These are phyloP conservation scores for Oryzias woworae DNA, from an alignment of 2,113 vertebrate genomes.

Conservation along the genomic window DNA sequence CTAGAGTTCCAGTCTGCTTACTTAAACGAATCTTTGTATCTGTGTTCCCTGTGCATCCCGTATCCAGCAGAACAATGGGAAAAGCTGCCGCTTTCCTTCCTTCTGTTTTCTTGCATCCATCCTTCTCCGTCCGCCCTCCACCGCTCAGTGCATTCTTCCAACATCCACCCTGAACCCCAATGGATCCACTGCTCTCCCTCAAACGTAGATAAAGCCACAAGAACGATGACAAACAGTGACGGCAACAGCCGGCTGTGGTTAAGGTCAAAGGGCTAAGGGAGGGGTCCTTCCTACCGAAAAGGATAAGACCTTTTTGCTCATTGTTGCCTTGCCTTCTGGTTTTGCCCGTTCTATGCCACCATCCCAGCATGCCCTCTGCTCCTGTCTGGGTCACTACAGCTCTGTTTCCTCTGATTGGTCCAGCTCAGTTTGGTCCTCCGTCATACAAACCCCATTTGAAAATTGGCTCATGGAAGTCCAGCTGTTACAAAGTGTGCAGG, in stretches of 20 bases:
- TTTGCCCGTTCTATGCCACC: conserved; percentile 41
- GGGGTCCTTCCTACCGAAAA: conserved; percentile 62
- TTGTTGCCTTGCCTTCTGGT: conserved; percentile 75
- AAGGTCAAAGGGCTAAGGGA: conserved; percentile 77
- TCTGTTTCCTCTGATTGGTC: not conserved
- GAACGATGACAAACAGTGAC: conserved; percentile 43
- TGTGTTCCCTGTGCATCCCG: too few relatives aligned
- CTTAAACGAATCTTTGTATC: too few relatives aligned
- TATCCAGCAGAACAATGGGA: conserved; percentile 20
- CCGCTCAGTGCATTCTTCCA: conserved; percentile 60
- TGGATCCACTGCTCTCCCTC: conserved; percentile 34
- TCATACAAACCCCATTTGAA: too few relatives aligned
- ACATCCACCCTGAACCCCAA: conserved; percentile 44
- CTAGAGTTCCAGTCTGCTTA: too few relatives aligned
- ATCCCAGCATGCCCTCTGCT: not conserved
- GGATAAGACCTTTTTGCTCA: conserved; percentile 69
- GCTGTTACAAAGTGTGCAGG: too few relatives aligned
- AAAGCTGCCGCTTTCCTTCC: conserved; percentile 35
- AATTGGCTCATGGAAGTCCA: too few relatives aligned
- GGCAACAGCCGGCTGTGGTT: conserved; percentile 50
- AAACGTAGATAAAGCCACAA: conserved; percentile 39
- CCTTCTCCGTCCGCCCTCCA: conserved; percentile 4
- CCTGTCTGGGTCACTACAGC: conserved; percentile 31
- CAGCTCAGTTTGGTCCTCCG: too few relatives aligned
- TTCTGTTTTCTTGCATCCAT: conserved; percentile 13